phyloP scores from a whole-genome alignment of 2,888 invertebrate species.

The Arrhopalites spinosus region DNA sequence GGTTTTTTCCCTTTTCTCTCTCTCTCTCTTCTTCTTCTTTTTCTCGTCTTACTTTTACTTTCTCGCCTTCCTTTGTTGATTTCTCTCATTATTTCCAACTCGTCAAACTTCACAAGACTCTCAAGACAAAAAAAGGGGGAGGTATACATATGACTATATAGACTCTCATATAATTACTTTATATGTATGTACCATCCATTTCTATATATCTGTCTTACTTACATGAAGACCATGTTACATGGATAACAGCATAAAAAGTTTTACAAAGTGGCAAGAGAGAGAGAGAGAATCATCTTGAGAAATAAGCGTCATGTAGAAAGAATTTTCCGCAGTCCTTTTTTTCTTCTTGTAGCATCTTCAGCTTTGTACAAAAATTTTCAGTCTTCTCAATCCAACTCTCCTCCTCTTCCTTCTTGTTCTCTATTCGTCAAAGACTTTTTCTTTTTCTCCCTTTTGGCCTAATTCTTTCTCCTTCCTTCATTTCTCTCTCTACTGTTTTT shows the following conservation, averaged over 20 bases:
- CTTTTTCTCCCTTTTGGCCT: not conserved
- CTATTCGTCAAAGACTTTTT: not conserved
- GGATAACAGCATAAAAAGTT: not conserved
- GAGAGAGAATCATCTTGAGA: not conserved
- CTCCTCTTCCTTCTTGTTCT: not conserved
- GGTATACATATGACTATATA: not conserved
- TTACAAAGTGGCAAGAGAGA: not conserved
- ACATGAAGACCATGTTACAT: not conserved
- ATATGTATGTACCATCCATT: no score
- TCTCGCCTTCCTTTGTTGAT: conserved; percentile 35
- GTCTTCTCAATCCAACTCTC: no score
- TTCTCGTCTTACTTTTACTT: conserved; percentile 5
- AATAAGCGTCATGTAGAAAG: not conserved
- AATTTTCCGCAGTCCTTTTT: not conserved
- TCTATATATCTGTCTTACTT: not conserved
- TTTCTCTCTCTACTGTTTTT: not conserved
- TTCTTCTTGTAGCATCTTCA: not conserved
- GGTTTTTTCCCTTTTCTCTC: conserved; percentile 11
- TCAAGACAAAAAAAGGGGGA: not conserved
- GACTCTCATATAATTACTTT: not conserved
- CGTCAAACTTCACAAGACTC: conserved; percentile 21
- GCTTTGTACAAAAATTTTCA: not conserved
- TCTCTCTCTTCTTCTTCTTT: not conserved
- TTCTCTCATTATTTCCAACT: conserved; percentile 40
- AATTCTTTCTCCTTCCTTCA: conserved; percentile 13